Conservation (phyloP, 2,113 vertebrate genomes). For the Protomyctophum bolini region DNA sequence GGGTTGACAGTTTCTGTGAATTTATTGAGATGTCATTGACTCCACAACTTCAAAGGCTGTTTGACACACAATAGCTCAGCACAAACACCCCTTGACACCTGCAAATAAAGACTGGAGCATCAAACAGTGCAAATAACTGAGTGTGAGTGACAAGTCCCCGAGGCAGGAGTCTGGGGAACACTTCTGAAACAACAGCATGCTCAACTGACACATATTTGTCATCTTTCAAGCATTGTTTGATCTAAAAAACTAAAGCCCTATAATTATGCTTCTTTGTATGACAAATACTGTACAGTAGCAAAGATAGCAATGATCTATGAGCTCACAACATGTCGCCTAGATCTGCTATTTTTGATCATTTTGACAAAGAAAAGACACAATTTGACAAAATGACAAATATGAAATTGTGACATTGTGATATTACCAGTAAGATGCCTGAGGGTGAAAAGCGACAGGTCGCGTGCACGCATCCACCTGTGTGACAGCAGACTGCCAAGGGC, state of each 20-base stretch:
- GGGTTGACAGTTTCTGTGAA: not conserved
- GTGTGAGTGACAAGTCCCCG: conserved; percentile 20
- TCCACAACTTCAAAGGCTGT: conserved; percentile 25
- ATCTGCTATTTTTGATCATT: no score
- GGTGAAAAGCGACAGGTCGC: no score
- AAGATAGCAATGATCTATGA: no score
- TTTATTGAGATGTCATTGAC: not conserved
- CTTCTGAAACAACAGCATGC: conserved; percentile 24
- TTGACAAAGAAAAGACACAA: no score
- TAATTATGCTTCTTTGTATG: no score
- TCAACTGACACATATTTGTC: conserved; percentile 31
- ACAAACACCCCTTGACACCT: conserved; percentile 11
- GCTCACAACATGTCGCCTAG: no score
- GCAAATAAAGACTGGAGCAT: not conserved
- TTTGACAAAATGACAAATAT: no score
- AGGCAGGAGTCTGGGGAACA: conserved; percentile 34
- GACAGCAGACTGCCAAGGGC: no score
- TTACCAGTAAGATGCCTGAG: no score
- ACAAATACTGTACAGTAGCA: no score
- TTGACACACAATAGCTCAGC: conserved; percentile 30
- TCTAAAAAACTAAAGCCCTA: not conserved
- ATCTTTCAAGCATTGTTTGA: not conserved
- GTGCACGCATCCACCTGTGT: no score
- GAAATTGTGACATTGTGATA: no score
- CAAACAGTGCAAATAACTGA: not conserved